Evolutionary conservation across 2,888 invertebrate genomes (phyloP), one percentile per base, ranked within the genome.

Genomic region (Ctenicera cuprea): DNA sequence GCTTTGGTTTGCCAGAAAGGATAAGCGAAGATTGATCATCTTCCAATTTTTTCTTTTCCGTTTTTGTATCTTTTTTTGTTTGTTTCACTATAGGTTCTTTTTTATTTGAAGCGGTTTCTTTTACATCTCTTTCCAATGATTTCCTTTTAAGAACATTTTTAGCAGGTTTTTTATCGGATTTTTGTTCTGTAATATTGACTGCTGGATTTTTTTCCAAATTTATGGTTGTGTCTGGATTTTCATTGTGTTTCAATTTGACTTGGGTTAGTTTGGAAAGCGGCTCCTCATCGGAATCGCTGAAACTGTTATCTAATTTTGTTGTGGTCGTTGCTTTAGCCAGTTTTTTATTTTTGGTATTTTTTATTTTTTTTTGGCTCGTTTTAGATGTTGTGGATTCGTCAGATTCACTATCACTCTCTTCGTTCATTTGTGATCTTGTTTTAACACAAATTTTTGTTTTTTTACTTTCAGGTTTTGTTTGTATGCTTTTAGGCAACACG

Each of bases 241-340:
- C 20, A 20, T 22, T 16, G 7, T 16, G 33, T 11, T 52, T 70
- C 22, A 38, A 9, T 66, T 73, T 75, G 16, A 82, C 73, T 69
- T 86, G 86, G 61, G 88, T 88, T 22, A 91, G 84, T 80, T 91
- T 89, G 18, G 90, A 90, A 63, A 92, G 81, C 9, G 91, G 91
- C 82, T 92, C 92, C 80, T 92, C 92, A 79, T 92, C 92, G 0
- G 92, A 92, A 81, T 92, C 92, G 79, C 89, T 90, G 73, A 90
- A 91, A 78, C 87, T 89, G 76, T 87, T 88, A 72, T 88, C 87
- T 8, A 87, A 80, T 79, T 80, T 79, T 33, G 57, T 38, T 7
- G 43, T 7, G 2, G 38, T n/a, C 8, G 14, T 45, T 73, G 65
- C n/a, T 18, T 50, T 77, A 18, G 54, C 26, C 9, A 57, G 30